Evolutionary conservation across 1,140 invertebrate species (phyloP), one percentile per base, ranked within the genome.

Genomic region (Solen grandis): DNA sequence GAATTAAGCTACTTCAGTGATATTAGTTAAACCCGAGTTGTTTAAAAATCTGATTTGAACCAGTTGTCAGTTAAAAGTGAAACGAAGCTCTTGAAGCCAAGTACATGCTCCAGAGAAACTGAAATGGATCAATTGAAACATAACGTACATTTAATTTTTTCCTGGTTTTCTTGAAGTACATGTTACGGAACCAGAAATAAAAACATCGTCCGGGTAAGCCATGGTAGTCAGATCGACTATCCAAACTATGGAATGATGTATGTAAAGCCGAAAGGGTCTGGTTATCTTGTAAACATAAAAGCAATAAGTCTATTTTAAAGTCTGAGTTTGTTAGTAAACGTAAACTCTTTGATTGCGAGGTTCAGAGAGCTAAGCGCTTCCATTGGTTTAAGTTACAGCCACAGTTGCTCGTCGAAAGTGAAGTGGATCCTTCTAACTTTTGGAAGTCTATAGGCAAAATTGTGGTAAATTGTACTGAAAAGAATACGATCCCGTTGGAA

Each of bases 381-480:
- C 29, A 69, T 50, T 3, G 33, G 19, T n/a, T 36, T 36, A 29
- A 46, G 2, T 19, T 36, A 16, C 65, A 69, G 52, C n/a, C 46
- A 2, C 25, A 69, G 14, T 31, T 69, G 46, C 14, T 27, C n/a
- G 27, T 50, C 13, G 3, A n/a, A 4, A 50, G n/a, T 19, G 31
- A 16, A 5, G 38, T 50, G 2, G 38, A 69, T 16, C 36, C n/a
- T 50, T 50, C 1, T 50, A 27, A 52, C 25, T 69, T 69, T 33
- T 69, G 65, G 65, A 69, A 69, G 33, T n/a, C n/a, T 27, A 69
- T 50, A 27, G 65, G 65, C 1, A 65, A 65, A 27, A 41, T 65
- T 5, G 62, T 46, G 13, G 46, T 70, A 2, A 57, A 57, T 14
- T 33, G 46, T 57, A 55, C 14, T 35, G 57, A 54, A 33, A 16